Percentiles rank a stretch among this genome's conserved stretches.
phyloP scores from a whole-genome alignment of 2,888 invertebrate genomes.

The Drosophila sordidula region DNA sequence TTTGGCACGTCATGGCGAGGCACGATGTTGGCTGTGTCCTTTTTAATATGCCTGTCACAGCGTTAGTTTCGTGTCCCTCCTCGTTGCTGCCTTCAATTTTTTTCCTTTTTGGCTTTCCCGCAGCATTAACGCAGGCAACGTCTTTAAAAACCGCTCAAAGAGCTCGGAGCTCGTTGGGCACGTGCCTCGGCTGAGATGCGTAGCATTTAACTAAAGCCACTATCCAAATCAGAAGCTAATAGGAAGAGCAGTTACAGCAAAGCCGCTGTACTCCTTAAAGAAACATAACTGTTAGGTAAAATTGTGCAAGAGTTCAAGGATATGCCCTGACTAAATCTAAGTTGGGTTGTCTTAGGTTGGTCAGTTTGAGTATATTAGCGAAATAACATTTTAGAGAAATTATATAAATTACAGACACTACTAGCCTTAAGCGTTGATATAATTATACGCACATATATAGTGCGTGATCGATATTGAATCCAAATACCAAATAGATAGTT shows the following conservation, averaged over 20 bases:
- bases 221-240: conserved; percentile 77
- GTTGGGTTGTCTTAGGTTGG: not conserved
- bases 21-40: conserved; percentile 61
- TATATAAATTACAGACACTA: too few species aligned
- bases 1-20: conserved; percentile 72
- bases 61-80: conserved; percentile 60
- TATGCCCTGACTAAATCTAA: conserved; percentile 3
- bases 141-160: conserved; percentile 69
- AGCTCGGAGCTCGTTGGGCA: conserved; percentile 58
- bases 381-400: too few species aligned
- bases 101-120: conserved; percentile 18
- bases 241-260: conserved; percentile 45
- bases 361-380: not conserved
- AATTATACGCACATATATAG: too few species aligned
- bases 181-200: conserved; percentile 64
- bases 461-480: not conserved
- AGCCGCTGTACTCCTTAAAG: conserved; percentile 7
- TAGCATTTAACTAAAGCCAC: conserved; percentile 75
- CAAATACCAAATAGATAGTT: conserved; percentile 15
- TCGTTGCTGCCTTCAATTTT: conserved; percentile 13
- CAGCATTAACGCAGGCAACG: conserved; percentile 14
- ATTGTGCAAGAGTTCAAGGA: conserved; percentile 21
- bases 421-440: too few species aligned
- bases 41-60: conserved; percentile 80
- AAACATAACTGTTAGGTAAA: conserved; percentile 13